Conservation (phyloP, 2,113 vertebrate genomes). For the Actinemys pallida region DNA sequence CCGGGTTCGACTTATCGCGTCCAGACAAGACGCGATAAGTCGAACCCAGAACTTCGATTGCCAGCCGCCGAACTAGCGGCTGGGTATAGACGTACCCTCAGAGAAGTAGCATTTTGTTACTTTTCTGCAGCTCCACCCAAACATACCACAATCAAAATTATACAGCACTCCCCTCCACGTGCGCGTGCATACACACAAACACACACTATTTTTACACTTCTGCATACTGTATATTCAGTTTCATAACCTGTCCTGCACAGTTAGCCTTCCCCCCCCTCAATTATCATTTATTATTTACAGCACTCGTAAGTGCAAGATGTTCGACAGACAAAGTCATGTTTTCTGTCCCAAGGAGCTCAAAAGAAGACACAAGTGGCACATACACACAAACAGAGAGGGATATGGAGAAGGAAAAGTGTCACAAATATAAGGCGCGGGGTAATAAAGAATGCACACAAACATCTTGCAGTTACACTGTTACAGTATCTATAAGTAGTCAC, state of each 20-base stretch:
- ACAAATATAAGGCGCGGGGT: not conserved
- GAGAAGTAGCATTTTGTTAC: not conserved
- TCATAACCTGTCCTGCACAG: not conserved
- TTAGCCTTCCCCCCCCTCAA: not conserved
- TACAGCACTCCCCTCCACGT: not conserved
- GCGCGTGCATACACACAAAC: not conserved
- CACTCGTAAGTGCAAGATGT: not conserved
- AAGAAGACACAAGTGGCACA: not conserved
- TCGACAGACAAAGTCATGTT: not conserved
- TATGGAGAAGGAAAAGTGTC: not conserved
- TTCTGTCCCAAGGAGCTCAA: not conserved
- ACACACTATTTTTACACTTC: not conserved
- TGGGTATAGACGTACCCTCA: not conserved
- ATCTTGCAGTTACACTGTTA: not conserved
- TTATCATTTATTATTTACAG: not conserved
- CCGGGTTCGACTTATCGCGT: too few relatives aligned
- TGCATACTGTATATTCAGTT: not conserved
- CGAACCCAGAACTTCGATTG: too few relatives aligned
- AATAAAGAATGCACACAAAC: not conserved
- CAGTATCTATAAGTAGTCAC: not conserved
- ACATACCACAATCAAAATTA: not conserved
- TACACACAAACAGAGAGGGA: not conserved
- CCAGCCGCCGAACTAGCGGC: too few relatives aligned
- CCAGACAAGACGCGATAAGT: too few relatives aligned
- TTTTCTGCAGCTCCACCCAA: not conserved